Evolutionary conservation across 1,140 invertebrate species (phyloP).

Genomic region (Platyscapa corneri): DNA sequence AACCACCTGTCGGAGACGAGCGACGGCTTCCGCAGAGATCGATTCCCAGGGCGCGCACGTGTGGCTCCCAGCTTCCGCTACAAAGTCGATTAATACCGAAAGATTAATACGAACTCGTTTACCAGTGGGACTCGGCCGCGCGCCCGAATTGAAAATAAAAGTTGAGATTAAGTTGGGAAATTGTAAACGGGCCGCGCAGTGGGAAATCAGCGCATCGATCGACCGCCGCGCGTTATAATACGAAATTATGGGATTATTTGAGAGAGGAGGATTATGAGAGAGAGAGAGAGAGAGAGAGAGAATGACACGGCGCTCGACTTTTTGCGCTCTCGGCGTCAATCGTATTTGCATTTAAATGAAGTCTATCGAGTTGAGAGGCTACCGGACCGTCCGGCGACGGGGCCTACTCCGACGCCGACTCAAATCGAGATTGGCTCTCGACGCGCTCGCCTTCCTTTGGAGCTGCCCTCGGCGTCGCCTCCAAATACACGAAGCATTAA

Average conservation of each 20-base stretch:
- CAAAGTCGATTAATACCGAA: no score
- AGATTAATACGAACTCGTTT: no score
- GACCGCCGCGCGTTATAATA: background rate
- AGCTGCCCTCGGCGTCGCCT: background rate
- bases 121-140: no score
- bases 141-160: background rate
- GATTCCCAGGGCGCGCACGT: no score
- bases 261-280: no score
- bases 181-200: background rate
- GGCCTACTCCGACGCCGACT: no score
- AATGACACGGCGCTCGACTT: background rate
- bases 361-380: background rate
- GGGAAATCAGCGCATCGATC: background rate
- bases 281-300: no score
- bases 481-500: background rate
- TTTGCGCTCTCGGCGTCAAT: background rate
- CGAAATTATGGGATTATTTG: background rate
- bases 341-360: conserved; percentile 16
- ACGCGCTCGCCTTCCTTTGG: background rate
- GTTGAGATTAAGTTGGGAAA: background rate
- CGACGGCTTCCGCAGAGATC: no score
- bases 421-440: no score
- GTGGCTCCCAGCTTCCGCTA: no score
- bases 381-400: background rate
- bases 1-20: no score